Conservation (phyloP, 2,888 invertebrate genomes). For the Diarsia mendica region DNA sequence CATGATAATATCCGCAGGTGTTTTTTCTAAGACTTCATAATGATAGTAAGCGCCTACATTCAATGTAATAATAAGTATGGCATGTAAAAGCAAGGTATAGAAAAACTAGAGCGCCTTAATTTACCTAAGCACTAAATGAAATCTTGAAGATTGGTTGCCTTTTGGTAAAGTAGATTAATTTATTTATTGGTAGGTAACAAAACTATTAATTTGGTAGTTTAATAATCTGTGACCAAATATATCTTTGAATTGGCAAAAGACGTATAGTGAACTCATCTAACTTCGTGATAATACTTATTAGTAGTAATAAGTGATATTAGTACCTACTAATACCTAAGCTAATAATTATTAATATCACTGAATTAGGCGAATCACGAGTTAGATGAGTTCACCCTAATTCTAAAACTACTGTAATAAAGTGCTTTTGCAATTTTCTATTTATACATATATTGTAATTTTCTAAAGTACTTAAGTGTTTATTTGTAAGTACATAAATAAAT, state of each 20-base stretch:
- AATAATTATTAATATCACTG: no score
- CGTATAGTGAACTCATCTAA: no score
- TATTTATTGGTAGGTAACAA: not conserved
- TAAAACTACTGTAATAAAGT: no score
- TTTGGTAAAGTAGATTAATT: not conserved
- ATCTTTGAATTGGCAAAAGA: not conserved
- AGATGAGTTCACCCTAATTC: no score
- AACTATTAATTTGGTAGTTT: not conserved
- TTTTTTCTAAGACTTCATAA: constrained; percentile 11
- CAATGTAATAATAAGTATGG: not conserved
- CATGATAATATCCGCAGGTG: not conserved
- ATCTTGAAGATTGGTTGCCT: not conserved
- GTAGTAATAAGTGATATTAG: no score
- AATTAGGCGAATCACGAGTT: no score
- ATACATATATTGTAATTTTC: no score
- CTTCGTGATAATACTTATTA: no score
- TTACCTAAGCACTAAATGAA: not conserved
- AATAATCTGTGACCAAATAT: not conserved
- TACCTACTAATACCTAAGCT: no score
- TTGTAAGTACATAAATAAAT: no score
- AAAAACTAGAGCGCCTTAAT: not conserved
- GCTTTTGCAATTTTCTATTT: no score
- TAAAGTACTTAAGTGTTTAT: no score
- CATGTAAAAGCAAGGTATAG: not conserved
- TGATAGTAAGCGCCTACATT: not conserved